Base-by-base conservation (phyloP, 1,140 invertebrate genomes). In the Drosophila sp. region DNA sequence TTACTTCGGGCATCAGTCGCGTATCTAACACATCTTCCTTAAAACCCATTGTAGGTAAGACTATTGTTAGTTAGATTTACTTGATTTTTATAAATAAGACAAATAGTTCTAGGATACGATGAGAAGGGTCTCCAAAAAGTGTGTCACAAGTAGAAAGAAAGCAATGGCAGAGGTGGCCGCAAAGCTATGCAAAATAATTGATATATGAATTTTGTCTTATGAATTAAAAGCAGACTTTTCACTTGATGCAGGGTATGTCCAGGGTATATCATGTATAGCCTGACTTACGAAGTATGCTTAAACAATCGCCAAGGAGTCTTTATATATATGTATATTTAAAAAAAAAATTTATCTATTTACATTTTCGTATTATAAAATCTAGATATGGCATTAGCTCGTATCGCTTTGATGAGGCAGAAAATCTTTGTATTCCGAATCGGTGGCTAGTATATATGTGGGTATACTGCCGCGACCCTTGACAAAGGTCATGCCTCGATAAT, bases 381-480 rank as follows among this genome's bases (percentile, higher is more conserved):
- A 50, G 8, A 27, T 8, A 7, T 65, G 71, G 60, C 72, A 65
- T 66, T 76, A 63, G 47, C 70, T 47, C 44, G 63, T 58, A 61
- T 66, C 27, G 35, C 8, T 35, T 32, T 6, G 80, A 76, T 86
- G 83, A 2, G 82, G 83, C 83, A 86, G 69, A 30, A 89, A 87
- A 56, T 74, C 35, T 11, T 95, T 92, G 73, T 93, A 94, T 64
- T 95, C 91, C 60, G 95, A 93, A 80, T 96, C 94, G 4, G 96
- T 91, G 25, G 93, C 93, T 4, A 96, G 94, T 77, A 95, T 96
- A 87, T 96, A 97, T 4, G 96, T 97, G 38, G 94, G 94, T 1
- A 96, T 94, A 33, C 94, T 93, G 27, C 95, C 95, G 69, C 95
- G 95, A 11, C 96, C 96, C 92, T 97, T 97, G 0, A 97, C 95